Base-by-base conservation (phyloP, 53 echinoderm and acorn worm genomes). In the Echinarachnius parma region DNA sequence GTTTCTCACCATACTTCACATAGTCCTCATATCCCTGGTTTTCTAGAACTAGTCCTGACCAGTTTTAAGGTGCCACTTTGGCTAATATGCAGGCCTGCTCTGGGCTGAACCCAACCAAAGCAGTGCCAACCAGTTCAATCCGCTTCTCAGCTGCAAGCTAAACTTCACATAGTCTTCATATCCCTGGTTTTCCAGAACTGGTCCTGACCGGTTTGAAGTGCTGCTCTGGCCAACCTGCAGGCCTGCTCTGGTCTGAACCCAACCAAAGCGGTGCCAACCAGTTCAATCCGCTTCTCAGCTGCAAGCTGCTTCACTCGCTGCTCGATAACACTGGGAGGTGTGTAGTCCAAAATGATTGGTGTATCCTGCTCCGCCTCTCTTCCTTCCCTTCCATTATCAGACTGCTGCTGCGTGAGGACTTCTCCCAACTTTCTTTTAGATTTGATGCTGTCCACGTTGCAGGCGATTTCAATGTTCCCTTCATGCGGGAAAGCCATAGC, bases 211-310 rank as follows among this genome's bases (percentile, higher is more conserved):
- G 79, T 60, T 26, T 39, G 31, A 21, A 93, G 60, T 11, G 86
- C 81, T 47, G 75, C 39, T 16, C 64, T 53, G 27, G 93, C 83
- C 49, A 90, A 37, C 24, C 57, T 25, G 16, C 77, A 75, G 4
- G 93, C 93, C 45, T 93, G 52, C 19, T 90, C 83, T 28, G 93
- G 93, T 39, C 80, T 90, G 79, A 93, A 93, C 14, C 93, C 93
- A 25, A 93, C 68, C 48, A 93, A 49, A 10, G 89, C 83, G 27
- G 80, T 83, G 29, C 93, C 93, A 19, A 83, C 60, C 34, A 86
- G 26, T 22, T 50, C 49, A 16, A 90, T 60, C 15, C 80, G 64
- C 18, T 81, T 61, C 53, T 64, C 75, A 2, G 32, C 55, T n/a
- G 93, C 89, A 59, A 93, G 35, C 25, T 53, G 53, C 60, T 48